Evolutionary conservation across 2,888 invertebrate genomes (phyloP).

Genomic region (Argyra leucocephala): DNA sequence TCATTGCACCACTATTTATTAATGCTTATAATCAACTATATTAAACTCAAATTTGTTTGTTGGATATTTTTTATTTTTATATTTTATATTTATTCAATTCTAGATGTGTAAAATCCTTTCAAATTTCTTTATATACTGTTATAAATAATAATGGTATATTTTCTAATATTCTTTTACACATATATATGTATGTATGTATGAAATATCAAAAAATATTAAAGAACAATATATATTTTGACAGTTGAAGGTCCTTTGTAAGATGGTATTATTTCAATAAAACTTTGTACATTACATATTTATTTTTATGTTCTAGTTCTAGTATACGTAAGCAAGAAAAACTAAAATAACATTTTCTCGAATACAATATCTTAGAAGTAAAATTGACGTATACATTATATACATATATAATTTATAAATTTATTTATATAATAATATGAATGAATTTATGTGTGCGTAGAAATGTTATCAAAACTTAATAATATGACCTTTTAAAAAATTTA

Average conservation of each 20-base stretch:
- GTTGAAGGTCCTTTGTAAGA: background rate
- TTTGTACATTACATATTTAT: background rate
- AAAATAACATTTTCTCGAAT: background rate
- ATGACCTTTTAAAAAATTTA: conserved; percentile 4
- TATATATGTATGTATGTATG: background rate
- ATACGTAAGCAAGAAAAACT: too few species aligned
- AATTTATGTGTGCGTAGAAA: background rate
- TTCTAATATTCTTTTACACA: background rate
- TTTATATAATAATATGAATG: background rate
- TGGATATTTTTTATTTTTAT: too few species aligned
- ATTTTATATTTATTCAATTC: too few species aligned
- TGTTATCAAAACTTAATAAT: background rate
- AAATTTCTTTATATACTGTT: background rate
- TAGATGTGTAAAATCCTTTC: background rate
- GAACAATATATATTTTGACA: background rate
- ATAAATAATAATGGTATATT: background rate
- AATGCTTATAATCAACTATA: too few species aligned
- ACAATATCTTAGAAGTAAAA: background rate
- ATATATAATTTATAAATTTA: background rate
- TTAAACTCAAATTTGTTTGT: too few species aligned
- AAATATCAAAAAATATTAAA: background rate
- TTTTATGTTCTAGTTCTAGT: background rate
- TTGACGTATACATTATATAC: background rate
- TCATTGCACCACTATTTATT: too few species aligned
- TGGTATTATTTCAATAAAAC: too few species aligned